These are phyloP conservation scores for Lasioglossum lativentre DNA, from an alignment of 2,888 invertebrate genomes.

Conservation along the genomic window DNA sequence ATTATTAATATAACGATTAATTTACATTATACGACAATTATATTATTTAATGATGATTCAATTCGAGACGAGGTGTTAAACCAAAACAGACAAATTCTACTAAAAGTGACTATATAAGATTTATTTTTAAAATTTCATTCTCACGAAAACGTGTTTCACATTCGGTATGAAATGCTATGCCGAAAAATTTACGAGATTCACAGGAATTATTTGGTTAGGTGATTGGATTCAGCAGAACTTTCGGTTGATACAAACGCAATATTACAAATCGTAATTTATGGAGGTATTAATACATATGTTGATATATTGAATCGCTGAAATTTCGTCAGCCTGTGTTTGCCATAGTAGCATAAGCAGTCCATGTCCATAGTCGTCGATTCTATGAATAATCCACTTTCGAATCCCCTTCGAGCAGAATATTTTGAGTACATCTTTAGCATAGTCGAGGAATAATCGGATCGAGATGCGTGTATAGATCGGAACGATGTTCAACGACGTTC, in stretches of 20 bases:
- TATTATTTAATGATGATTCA: too few species aligned
- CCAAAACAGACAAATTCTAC: too few species aligned
- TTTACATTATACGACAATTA: too few species aligned
- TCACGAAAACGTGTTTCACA: background rate
- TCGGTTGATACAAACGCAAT: background rate
- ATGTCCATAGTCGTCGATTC: background rate
- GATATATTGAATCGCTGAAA: background rate
- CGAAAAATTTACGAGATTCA: background rate
- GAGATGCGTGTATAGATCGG: background rate
- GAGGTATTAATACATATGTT: background rate
- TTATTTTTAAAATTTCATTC: background rate
- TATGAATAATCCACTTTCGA: background rate
- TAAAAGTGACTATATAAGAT: too few species aligned
- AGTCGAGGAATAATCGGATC: slow-evolving; percentile 15
- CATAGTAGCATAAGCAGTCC: background rate
- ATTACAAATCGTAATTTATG: background rate
- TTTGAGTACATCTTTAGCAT: slow-evolving; percentile 1
- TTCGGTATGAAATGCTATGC: background rate
- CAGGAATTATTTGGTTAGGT: background rate
- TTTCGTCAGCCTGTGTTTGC: background rate
- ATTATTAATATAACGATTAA: too few species aligned
- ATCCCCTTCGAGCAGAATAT: background rate
- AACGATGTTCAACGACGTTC: slow-evolving; percentile 2
- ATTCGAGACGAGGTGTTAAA: too few species aligned
- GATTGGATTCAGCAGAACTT: background rate